A percentile compares a stretch with the other conserved stretches of the same genome.
Conservation (phyloP, 1,140 invertebrate genomes). For the Ips typographus region DNA sequence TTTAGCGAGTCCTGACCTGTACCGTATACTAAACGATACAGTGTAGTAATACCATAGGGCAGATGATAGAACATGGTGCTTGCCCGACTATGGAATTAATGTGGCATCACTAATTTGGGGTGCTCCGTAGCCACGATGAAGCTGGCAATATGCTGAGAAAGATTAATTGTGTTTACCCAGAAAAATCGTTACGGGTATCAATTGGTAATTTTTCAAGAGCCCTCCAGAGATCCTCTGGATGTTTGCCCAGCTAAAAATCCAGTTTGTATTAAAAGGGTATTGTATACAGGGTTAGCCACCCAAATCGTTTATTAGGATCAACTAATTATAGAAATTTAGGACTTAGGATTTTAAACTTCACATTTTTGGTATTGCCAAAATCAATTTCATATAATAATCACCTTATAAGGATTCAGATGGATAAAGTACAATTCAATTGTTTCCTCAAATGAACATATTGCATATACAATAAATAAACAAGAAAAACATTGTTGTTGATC, state of each 20-base stretch:
- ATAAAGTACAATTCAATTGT: too few species aligned
- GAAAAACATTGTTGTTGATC: too few species aligned
- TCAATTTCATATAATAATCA: too few species aligned
- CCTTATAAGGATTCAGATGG: too few species aligned
- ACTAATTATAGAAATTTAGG: too few species aligned
- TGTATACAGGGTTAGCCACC: too few species aligned
- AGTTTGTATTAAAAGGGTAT: background rate
- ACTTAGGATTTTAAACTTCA: too few species aligned
- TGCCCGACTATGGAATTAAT: slow-evolving; percentile 51
- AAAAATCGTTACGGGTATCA: slow-evolving; percentile 45
- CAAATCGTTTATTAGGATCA: too few species aligned
- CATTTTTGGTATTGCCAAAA: too few species aligned
- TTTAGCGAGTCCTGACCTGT: slow-evolving; percentile 23
- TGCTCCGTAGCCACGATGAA: slow-evolving; percentile 40
- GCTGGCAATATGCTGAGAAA: slow-evolving; percentile 45
- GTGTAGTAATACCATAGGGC: slow-evolving; percentile 32
- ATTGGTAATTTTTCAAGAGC: slow-evolving; percentile 41
- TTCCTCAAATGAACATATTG: too few species aligned
- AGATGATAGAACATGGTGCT: slow-evolving; percentile 50
- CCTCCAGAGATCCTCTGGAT: slow-evolving; percentile 24
- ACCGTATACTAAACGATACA: slow-evolving; percentile 1
- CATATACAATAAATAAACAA: too few species aligned
- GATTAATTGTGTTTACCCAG: slow-evolving; percentile 50
- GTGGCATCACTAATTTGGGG: slow-evolving; percentile 52
- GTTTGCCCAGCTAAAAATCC: slow-evolving; percentile 26